A percentile compares a stretch with the other conserved stretches of the same genome.
These are phyloP conservation scores for Okapia johnstoni DNA, from an alignment of 2,113 vertebrate genomes.

Conservation along the genomic window DNA sequence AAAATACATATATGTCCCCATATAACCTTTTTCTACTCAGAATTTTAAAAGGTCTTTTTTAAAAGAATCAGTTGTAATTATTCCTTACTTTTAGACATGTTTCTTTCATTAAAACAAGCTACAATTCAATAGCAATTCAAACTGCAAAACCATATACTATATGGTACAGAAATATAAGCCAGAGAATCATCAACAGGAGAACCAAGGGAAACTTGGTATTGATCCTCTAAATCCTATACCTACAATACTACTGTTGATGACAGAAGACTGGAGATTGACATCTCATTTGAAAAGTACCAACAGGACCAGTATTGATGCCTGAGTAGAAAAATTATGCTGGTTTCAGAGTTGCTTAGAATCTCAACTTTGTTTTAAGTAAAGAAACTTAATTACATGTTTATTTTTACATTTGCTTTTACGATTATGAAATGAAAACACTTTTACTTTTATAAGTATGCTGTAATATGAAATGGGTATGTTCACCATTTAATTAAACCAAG, in stretches of 20 bases:
- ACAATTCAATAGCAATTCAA: conserved; percentile 32
- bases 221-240: background rate
- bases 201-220: background rate
- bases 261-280: background rate
- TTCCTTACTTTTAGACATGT: conserved; percentile 36
- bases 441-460: conserved; percentile 13
- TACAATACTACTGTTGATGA: background rate
- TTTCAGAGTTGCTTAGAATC: conserved; percentile 6
- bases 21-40: background rate
- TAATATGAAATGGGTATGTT: background rate
- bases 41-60: background rate
- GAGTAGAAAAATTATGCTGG: background rate
- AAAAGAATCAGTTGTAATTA: background rate
- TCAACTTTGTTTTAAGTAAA: conserved; percentile 33
- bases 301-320: background rate
- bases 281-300: background rate
- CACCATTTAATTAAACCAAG: conserved; percentile 36
- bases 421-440: background rate
- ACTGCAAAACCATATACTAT: background rate
- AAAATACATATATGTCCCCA: background rate
- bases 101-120: background rate
- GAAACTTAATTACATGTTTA: background rate
- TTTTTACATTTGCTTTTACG: background rate
- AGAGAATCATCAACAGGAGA: background rate
- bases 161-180: conserved; percentile 15